Base-by-base conservation (phyloP, 2,888 invertebrate genomes). In the Drosophila limbata region DNA sequence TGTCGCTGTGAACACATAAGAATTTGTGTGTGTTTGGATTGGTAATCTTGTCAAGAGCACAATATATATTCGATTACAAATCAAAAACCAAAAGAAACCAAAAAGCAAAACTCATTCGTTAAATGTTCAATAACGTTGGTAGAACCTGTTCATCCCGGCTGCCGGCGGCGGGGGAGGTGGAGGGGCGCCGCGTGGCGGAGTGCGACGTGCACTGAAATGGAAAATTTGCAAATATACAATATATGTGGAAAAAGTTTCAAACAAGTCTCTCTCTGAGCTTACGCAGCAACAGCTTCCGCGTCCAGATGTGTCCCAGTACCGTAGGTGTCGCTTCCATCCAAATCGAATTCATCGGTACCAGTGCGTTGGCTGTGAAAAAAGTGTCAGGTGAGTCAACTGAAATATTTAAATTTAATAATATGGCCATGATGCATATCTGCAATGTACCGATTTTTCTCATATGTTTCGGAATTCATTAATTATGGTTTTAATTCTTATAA, bases 101-200 rank as follows among this genome's bases (percentile, higher is more conserved):
- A 79, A 83, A 81, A 63, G 42, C 65, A 74, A 74, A 78, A 81
- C 71, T n/a, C 69, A 75, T 71, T 73, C 69, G 60, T 63, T 56
- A 73, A 78, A 64, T 67, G 61, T 73, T 86, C 66, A 91, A 90
- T 90, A 91, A 88, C 91, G 91, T 90, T 88, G 86, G 81, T 87
- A 89, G 85, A 91, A 92, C 92, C 91, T 92, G 90, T 90, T 92
- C 89, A 83, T 75, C 81, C 88, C 82, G 78, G 90, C 81, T 73
- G 86, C 64, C 28, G 91, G 88, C n/a, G 91, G 91, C 10, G 92
- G 92, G 47, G 91, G 91, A 57, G 92, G 92, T 57, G 92, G 91
- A 31, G 91, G 92, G 21, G 92, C 92, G 40, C 89, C 80, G 60
- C 91, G 89, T 40, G 92, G 92, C 70, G 92, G 92, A 69, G 91